Evolutionary conservation across 2,797 vertebrate species (phyloP), one percentile per base, ranked within the genome.

Genomic region (Triplophysa bombifrons): DNA sequence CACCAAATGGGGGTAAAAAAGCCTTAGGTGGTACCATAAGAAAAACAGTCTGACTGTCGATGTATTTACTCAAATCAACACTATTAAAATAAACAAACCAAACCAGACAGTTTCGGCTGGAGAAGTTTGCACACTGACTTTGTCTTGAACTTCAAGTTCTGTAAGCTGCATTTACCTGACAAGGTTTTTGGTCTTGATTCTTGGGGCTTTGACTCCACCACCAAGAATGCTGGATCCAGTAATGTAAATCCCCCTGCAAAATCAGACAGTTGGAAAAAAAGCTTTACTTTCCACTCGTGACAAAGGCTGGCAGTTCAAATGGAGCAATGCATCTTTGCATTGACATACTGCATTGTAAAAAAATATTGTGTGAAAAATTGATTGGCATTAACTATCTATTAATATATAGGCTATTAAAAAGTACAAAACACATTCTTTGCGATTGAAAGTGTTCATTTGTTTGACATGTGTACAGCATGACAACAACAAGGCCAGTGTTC

Each of bases 131-230:
- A 16, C 25, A 34, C 14, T 17, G 50, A 22, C 53, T 44, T 30
- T 17, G 10, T 19, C 7, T 51, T 4, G 9, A 5, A 50, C 0
- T 0, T 74, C n/a, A 17, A 74, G 46, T 34, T 48, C 41, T 13
- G 3, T 17, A 66, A 13, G 50, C 3, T n/a, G 25, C 20, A 71
- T 14, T 22, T 91, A 99, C 98, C 98, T 99, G 88, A 99, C 97
- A 87, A 99, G 90, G 86, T 99, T 99, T 91, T 99, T 99, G 46
- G 98, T 99, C 93, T 98, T 99, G 88, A 99, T 99, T 87, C 98
- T 93, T 2, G 98, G 98, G 60, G 97, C 97, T 87, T 99, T 99
- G 69, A 99, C 97, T 82, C 98, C 98, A 72, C 97, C 98, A 14
- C 98, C 97, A 30, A 99, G 94, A 88, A 99, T 99, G 90, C 97